Evolutionary conservation across 2,797 vertebrate species (phyloP), one percentile per base, ranked within the genome.

Genomic region (Toxotes lorentzi): DNA sequence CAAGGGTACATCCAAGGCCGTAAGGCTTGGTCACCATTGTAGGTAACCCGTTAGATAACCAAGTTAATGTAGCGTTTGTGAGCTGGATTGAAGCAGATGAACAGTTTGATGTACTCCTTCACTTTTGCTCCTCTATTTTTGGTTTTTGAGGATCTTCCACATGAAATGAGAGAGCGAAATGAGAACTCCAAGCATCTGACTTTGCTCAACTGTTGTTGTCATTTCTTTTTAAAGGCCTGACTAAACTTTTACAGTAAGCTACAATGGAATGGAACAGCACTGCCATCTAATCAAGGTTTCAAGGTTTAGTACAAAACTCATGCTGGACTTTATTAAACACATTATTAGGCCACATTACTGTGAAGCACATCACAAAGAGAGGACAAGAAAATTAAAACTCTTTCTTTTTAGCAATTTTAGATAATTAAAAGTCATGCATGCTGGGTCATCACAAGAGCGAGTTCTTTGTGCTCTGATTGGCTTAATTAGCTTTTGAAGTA

Each of bases 401-500:
- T 83, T 85, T 84, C 81, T 57, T 30, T 41, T 53, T 3, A 61
- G 75, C 77, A 88, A 69, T 91, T 89, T 89, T 61, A 85, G 82
- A 83, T 88, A 81, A 90, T 93, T 89, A 87, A 82, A 92, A 88
- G 67, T 84, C 78, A 83, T 73, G 77, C 89, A 88, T 82, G 89
- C 93, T 92, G 91, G 91, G 93, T 93, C 89, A 91, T 90, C 82
- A 82, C 84, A 84, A 85, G 89, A 91, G 89, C 78, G 68, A 40
- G 78, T 87, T 79, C 87, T 90, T 92, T 92, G 90, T 92, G 84
- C 89, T 90, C 84, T 94, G 93, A 94, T 94, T 94, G 91, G 78
- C 81, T 92, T 94, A 94, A 95, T 95, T 92, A 93, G 87, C 88
- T 91, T 91, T 89, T 93, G 91, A 93, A 95, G 94, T 91, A 91